Evolutionary conservation across 2,888 invertebrate species (phyloP), one percentile per base, ranked within the genome.

Genomic region (Lutraria lutraria): DNA sequence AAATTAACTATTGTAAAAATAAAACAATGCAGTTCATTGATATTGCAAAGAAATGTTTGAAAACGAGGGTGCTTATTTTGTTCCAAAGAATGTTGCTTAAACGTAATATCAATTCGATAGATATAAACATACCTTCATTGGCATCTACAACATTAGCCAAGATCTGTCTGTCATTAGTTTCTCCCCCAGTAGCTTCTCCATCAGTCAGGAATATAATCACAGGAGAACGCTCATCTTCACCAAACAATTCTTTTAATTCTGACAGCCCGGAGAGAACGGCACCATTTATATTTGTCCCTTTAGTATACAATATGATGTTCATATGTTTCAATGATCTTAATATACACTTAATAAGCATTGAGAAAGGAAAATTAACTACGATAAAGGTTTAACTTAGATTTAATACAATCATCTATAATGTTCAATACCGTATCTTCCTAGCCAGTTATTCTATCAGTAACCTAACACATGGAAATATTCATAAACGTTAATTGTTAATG

Each of bases 191-290:
- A 15, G 97, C 95, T 80, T 96, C 94, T 0, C 97, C 97, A 92
- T 97, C 97, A 3, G 97, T 97, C 72, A 97, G 94, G 90, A 97
- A 96, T 60, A 97, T 93, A 16, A 97, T 93, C 68, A 96, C 72
- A 0, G 88, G 85, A 4, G 92, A 86, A 10, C 93, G 68, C 19
- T 86, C 81, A 25, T 31, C 43, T 81, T 93, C 91, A 79, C 90
- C 91, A 0, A 92, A 56, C 12, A 92, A 91, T 6, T 97, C 90
- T 8, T 97, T 97, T 19, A 98, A 96, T 0, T 97, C 97, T 29
- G 97, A 96, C 0, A 96, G 43, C 16, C 95, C 95, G 0, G 92
- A 63, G 83, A 97, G 96, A 21, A 98, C 95, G 0, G 98, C 98
- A 85, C 97, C 97, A 93, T 97, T 97, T 92, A 98, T 98, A 54